Evolutionary conservation across 2,888 invertebrate genomes (phyloP).

Genomic region (Ametastegia equiseti): DNA sequence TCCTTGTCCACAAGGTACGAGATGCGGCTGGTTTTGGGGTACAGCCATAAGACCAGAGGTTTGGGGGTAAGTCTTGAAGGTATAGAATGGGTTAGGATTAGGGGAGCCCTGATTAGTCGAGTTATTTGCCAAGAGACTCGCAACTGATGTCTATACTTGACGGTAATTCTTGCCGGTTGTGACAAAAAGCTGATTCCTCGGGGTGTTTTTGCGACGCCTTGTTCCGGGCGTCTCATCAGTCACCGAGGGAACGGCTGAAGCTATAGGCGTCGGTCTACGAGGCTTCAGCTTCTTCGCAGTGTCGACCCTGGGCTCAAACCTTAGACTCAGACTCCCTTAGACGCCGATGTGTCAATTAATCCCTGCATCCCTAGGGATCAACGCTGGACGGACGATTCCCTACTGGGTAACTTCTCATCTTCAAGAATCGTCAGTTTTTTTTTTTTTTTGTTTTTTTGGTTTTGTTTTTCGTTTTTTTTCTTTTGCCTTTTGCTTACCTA

Average conservation of each 20-base stretch:
- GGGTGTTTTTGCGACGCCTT: conserved; percentile 68
- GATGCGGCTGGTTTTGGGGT: not conserved
- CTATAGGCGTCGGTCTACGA: conserved; percentile 51
- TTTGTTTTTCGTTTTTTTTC: not conserved
- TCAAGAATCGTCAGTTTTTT: conserved; percentile 10
- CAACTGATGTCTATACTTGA: conserved; percentile 59
- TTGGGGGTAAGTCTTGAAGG: not conserved
- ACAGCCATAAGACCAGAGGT: not conserved
- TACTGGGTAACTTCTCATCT: conserved; percentile 1
- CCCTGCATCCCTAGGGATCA: conserved; percentile 67
- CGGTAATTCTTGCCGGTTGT: conserved; percentile 66
- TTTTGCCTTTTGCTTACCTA: not conserved
- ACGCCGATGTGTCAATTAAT: conserved; percentile 76
- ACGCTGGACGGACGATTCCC: conserved; percentile 16
- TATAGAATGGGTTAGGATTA: conserved; percentile 44
- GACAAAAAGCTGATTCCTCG: conserved; percentile 66
- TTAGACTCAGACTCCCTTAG: conserved; percentile 56
- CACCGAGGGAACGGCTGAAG: conserved; percentile 61
- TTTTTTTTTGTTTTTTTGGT: not conserved
- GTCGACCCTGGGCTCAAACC: conserved; percentile 54
- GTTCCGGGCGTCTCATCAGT: conserved; percentile 74
- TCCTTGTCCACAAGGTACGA: conserved; percentile 50
- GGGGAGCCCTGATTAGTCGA: conserved; percentile 66
- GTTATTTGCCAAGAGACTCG: conserved; percentile 63
- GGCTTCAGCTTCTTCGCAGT: no score